These are phyloP conservation scores for Mormyrops attenuatus DNA, from an alignment of 2,797 vertebrate genomes.

Conservation along the genomic window DNA sequence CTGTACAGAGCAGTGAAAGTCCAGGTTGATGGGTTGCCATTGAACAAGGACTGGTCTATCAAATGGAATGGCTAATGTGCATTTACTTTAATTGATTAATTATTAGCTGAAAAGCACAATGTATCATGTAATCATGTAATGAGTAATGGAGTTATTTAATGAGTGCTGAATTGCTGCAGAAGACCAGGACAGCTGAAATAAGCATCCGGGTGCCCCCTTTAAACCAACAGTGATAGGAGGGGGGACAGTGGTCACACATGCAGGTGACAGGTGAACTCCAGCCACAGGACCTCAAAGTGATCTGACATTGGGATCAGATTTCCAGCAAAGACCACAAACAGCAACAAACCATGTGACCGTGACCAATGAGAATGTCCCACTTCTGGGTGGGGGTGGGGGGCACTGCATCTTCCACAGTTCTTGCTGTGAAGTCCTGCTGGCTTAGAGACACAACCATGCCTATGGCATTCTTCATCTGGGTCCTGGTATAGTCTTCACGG, in stretches of 20 bases:
- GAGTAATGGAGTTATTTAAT: not conserved
- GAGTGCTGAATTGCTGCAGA: not conserved
- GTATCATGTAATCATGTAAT: not conserved
- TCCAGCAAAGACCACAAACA: not conserved
- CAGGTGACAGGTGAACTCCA: not conserved
- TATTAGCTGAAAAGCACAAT: not conserved
- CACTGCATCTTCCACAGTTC: not conserved
- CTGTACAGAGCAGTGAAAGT: conserved; percentile 71
- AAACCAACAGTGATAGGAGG: not conserved
- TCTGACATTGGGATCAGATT: not conserved
- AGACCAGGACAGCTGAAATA: not conserved
- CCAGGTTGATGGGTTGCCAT: conserved; percentile 69
- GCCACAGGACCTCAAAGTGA: not conserved
- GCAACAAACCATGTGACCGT: not conserved
- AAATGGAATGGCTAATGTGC: not conserved
- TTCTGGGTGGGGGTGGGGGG: not conserved
- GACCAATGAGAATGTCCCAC: not conserved
- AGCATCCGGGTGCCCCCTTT: not conserved
- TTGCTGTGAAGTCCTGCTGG: not conserved
- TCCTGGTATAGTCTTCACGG: not conserved
- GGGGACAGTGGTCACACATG: not conserved
- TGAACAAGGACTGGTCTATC: conserved; percentile 59
- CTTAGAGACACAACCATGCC: not conserved
- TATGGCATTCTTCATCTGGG: not conserved
- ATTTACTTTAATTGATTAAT: not conserved